Percentiles rank a stretch among this genome's conserved stretches.
These are phyloP conservation scores for Doryteuthis pealeii DNA, from an alignment of 1,140 invertebrate species.

Conservation along the genomic window DNA sequence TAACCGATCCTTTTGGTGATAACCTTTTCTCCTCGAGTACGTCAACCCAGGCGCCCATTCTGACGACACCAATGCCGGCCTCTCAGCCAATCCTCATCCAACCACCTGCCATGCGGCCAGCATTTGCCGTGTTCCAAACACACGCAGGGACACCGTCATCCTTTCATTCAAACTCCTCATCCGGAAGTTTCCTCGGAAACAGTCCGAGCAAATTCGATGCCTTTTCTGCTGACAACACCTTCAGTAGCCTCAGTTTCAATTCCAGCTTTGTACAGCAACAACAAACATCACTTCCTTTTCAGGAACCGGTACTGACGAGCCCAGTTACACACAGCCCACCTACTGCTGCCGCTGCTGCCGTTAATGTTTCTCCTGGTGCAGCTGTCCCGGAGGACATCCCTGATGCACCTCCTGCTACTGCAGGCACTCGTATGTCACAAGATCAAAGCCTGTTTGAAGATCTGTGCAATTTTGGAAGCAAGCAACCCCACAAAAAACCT, in stretches of 20 bases:
- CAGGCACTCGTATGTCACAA: background rate
- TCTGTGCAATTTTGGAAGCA: background rate
- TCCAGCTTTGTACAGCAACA: background rate
- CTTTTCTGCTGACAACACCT: background rate
- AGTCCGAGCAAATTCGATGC: background rate
- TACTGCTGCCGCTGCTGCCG: background rate
- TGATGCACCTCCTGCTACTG: background rate
- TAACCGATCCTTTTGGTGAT: slow-evolving; percentile 36
- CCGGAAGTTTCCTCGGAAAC: too few relatives aligned
- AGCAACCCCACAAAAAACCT: background rate
- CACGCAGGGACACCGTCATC: background rate
- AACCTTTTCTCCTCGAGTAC: slow-evolving; percentile 28
- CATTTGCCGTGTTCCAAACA: background rate
- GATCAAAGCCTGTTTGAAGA: background rate
- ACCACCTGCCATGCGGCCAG: background rate
- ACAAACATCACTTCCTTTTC: background rate
- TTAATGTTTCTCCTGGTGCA: background rate
- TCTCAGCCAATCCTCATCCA: background rate
- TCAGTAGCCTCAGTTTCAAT: background rate
- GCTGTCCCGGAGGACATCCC: background rate
- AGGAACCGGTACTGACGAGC: background rate
- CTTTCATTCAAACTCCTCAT: background rate
- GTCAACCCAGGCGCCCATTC: background rate
- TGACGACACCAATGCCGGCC: background rate
- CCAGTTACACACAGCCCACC: background rate